These are phyloP conservation scores for Drosophila nigricruria DNA, from an alignment of 2,888 invertebrate species.

Conservation along the genomic window DNA sequence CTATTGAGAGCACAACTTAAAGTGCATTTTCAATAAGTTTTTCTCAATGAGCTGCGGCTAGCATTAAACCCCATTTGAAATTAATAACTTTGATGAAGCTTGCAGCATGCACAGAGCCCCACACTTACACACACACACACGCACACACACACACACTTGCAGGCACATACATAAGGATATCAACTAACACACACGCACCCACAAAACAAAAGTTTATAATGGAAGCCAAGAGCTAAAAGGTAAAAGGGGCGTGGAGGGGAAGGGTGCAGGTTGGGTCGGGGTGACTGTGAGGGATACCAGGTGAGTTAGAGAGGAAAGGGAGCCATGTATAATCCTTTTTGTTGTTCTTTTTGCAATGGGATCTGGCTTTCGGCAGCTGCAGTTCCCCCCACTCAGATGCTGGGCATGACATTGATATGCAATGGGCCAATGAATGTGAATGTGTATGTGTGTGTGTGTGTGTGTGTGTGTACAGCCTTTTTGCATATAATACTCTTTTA, in stretches of 20 bases:
- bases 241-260: not conserved
- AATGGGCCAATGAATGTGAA: constrained; percentile 28
- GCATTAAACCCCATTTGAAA: constrained; percentile 50
- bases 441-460: constrained; percentile 25
- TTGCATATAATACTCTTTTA: constrained; percentile 59
- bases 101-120: constrained; percentile 13
- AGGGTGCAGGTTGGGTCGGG: not conserved
- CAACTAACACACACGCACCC: constrained; percentile 49
- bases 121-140: constrained; percentile 15
- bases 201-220: constrained; percentile 51
- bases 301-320: constrained; percentile 2
- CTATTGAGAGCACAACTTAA: not conserved
- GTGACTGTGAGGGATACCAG: not conserved
- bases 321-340: constrained; percentile 46
- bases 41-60: constrained; percentile 2
- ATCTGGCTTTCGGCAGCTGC: constrained; percentile 48
- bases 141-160: constrained; percentile 16
- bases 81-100: constrained; percentile 67
- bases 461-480: constrained; percentile 22
- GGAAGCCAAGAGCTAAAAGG: constrained; percentile 14
- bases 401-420: constrained; percentile 60
- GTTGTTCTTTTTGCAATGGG: constrained; percentile 39
- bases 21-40: constrained; percentile 7
- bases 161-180: constrained; percentile 51
- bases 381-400: constrained; percentile 37